Conservation (phyloP, 2,113 vertebrate genomes). For the Macaca mulatta region DNA sequence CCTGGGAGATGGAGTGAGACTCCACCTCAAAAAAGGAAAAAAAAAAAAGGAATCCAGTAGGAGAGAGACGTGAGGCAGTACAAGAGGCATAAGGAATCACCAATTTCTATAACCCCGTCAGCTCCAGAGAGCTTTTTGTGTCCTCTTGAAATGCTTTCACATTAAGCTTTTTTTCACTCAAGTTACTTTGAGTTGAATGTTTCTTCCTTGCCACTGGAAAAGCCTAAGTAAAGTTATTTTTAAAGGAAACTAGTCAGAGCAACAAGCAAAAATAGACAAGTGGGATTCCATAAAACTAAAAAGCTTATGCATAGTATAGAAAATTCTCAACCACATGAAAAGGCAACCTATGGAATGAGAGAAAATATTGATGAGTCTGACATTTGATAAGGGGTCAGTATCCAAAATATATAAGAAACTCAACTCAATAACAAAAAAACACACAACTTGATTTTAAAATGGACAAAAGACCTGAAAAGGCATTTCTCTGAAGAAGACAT, state of each 20-base stretch:
- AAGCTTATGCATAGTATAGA: neutral
- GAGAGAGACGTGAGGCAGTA: neutral
- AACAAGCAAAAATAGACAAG: neutral
- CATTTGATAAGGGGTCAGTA: neutral
- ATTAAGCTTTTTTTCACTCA: neutral
- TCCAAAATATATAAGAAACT: neutral
- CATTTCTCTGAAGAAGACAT: neutral
- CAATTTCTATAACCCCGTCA: accelerated
- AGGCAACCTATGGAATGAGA: neutral
- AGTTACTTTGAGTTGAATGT: neutral
- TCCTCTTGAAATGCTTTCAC: neutral
- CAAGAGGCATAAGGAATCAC: neutral
- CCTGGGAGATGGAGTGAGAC: no score
- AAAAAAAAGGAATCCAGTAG: neutral
- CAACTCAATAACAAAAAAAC: neutral
- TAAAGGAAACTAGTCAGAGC: neutral
- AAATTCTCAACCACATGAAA: neutral
- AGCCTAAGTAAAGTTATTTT: neutral
- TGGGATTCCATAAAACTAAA: neutral
- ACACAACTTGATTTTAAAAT: neutral
- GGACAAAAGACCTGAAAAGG: neutral
- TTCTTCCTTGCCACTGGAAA: neutral
- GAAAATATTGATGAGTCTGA: neutral
- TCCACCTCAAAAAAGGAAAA: no score
- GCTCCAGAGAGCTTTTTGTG: neutral